Conservation (phyloP, 2,888 invertebrate genomes). For the Brassicogethes aeneus region DNA sequence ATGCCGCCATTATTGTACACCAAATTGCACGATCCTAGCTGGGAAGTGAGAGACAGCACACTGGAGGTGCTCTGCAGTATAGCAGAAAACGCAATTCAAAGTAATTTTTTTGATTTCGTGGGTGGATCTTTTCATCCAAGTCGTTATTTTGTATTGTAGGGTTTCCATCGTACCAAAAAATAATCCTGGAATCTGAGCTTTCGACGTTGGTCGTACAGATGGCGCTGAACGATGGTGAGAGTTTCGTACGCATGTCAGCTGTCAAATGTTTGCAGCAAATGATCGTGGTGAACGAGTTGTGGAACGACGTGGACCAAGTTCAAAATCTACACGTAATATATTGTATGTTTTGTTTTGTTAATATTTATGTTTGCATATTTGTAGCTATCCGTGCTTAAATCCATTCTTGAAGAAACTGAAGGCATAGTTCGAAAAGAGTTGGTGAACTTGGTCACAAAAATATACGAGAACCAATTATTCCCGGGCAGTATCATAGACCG, state of each 20-base stretch:
- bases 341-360: conserved; percentile 1
- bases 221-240: conserved; percentile 58
- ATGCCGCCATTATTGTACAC: conserved; percentile 58
- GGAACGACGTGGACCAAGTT: conserved; percentile 53
- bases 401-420: conserved; percentile 60
- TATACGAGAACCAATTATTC: conserved; percentile 58
- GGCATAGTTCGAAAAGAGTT: conserved; percentile 71
- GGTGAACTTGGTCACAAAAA: conserved; percentile 53
- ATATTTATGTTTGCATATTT: neutral
- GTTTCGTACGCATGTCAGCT: conserved; percentile 69
- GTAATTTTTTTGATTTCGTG: no score
- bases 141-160: no score
- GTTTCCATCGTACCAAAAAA: conserved; percentile 68
- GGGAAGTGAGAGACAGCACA: conserved; percentile 74
- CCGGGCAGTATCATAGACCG: conserved; percentile 43
- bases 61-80: conserved; percentile 64
- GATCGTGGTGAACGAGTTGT: conserved; percentile 54
- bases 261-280: conserved; percentile 61
- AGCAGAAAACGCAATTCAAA: conserved; percentile 58
- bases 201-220: conserved; percentile 56
- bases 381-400: conserved; percentile 20
- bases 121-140: no score
- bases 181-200: conserved; percentile 56
- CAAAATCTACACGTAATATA: conserved; percentile 53
- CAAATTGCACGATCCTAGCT: conserved; percentile 61